Conservation (phyloP, 2,797 vertebrate genomes). For the Chanos chanos region DNA sequence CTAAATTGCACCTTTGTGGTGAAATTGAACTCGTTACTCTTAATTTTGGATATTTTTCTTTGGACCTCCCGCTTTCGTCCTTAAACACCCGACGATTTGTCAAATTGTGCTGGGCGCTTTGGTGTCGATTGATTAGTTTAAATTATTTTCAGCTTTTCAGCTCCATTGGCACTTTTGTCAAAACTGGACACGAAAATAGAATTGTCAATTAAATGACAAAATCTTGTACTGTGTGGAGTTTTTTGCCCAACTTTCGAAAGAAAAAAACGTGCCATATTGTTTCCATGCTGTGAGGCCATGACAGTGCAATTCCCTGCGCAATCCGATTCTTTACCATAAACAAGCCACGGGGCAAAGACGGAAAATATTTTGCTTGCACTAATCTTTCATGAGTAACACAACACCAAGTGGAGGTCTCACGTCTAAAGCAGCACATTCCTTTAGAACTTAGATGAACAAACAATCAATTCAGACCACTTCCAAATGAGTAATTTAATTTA, state of each 20-base stretch:
- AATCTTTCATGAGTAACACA: background rate
- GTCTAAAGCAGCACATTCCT: background rate
- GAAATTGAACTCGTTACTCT: constrained; percentile 51
- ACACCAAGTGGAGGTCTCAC: background rate
- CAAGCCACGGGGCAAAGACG: constrained; percentile 5
- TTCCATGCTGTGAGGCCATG: no score
- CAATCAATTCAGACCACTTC: background rate
- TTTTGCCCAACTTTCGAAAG: no score
- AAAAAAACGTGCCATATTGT: no score
- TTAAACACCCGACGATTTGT: no score
- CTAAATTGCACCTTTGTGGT: constrained; percentile 15
- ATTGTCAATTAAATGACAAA: no score
- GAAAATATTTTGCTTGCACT: constrained; percentile 5
- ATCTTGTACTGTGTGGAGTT: no score
- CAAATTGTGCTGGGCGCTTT: no score
- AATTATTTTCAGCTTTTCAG: no score
- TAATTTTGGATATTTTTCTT: constrained; percentile 13
- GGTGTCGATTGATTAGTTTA: no score
- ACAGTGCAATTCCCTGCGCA: constrained; percentile 4
- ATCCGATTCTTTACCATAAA: constrained; percentile 11
- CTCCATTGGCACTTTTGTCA: no score
- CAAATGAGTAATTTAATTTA: background rate
- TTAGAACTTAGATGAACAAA: background rate
- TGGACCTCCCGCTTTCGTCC: no score
- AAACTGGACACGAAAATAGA: no score